Percentiles rank a stretch among this genome's conserved stretches.
These are phyloP conservation scores for human (Homo sapiens) DNA, from an alignment of 2,113 vertebrate genomes.

Conservation along the genomic window GRCh38 chr4:829001-829500, in stretches of 20 bases:
- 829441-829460: too few relatives aligned
- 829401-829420: too few relatives aligned
- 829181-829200: neutral
- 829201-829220: neutral
- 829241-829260: neutral
- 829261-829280: neutral
- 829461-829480: neutral
- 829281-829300: neutral
- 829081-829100: too few relatives aligned
- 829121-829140: neutral
- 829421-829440: neutral
- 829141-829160: neutral
- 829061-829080: too few relatives aligned
- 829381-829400: neutral
- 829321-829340: neutral
- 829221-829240: neutral
- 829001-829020: neutral
- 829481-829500: too few relatives aligned
- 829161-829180: neutral
- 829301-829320: neutral
- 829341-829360: neutral
- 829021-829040: neutral
- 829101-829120: neutral
- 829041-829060: rapidly evolving
- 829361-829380: neutral